Evolutionary conservation across 1,140 invertebrate genomes (phyloP), one percentile per base, ranked within the genome.

Genomic region (Ectropis grisescens): DNA sequence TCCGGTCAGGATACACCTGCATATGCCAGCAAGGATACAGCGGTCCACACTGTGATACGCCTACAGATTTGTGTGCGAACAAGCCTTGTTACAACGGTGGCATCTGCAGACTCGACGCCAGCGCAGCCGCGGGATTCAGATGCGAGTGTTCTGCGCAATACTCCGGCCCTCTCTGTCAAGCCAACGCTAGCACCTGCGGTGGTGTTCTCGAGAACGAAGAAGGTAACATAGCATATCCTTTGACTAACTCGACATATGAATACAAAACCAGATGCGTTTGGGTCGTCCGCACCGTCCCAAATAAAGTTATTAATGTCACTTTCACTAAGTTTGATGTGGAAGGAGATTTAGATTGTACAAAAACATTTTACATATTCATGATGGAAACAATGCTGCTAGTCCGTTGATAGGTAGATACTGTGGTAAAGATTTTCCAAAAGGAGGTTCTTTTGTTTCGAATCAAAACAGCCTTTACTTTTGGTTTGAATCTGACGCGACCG

Each of bases 61-160:
- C 56, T 4, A 48, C 76, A 0, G 82, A 91, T 67, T 62, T 82
- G 1, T 97, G 94, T 61, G 28, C 49, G 15, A 85, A 83, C 26
- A 90, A 91, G 66, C 93, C 93, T 0, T 97, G 94, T 65, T 75
- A 81, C 59, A 95, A 98, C 78, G 91, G 90, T 2, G 95, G 93
- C 9, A 87, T 87, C 3, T 98, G 96, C 66, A 50, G 81, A 9
- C 66, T 76, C 11, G 72, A 70, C 24, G 49, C 58, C 16, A 53
- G 42, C 32, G 48, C 72, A 39, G 47, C 65, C 29, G 45, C 28
- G 33, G 70, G 70, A 23, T 85, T 61, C 31, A 71, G 60, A n/a
- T 91, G 90, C 49, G 58, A 86, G 28, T 94, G 91, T 43, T 76
- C 82, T 1, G 72, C 70, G n/a, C 50, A 62, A 19, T 81, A 59